Base-by-base conservation (phyloP, 2,797 vertebrate genomes). In the Enteromius anoplus region DNA sequence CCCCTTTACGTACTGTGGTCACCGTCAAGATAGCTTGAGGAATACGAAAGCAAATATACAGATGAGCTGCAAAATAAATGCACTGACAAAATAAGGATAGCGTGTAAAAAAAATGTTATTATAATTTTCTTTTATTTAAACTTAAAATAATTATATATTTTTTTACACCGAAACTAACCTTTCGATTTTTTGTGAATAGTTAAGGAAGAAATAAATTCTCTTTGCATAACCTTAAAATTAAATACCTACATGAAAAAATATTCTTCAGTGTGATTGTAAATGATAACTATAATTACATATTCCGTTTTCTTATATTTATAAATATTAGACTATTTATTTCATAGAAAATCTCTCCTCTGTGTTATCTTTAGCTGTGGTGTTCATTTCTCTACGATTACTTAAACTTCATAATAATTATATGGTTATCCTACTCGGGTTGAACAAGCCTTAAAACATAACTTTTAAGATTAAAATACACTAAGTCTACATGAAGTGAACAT, bases 1-100 rank as follows among this genome's bases (percentile, higher is more conserved):
- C 85, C 85, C 77, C 85, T 81, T 42, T n/a, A 42, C 34, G 17
- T 45, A 14, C 49, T 75, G 47, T 77, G 40, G 42, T 34, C 40
- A 47, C 23, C 34, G 66, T 78, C 75, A 76, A 82, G 80, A 73
- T 66, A 66, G 66, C 21, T 82, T 82, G 32, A 78, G 66, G 23
- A 82, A 75, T 23, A 82, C 60, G 71, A 11, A 32, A 66, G 71
- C 40, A 23, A 47, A 26, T 45, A 15, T 15, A 47, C 53, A 17
- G 68, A 81, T 34, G 37, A n/a, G 23, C 6, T 72, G 17, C 9
- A 29, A 32, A 47, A 47, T 64, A 9, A 7, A 64, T 64, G 62
- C 62, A 47, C 10, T 21, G 75, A 2, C 21, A 5, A 77, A 62
- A 26, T 42, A 6, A 1, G 2, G 5, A 34, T 34, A 3, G 29